Evolutionary conservation across 2,113 vertebrate species (phyloP), one percentile per base, ranked within the genome.

Genomic region (Gasterosteus nipponicus): DNA sequence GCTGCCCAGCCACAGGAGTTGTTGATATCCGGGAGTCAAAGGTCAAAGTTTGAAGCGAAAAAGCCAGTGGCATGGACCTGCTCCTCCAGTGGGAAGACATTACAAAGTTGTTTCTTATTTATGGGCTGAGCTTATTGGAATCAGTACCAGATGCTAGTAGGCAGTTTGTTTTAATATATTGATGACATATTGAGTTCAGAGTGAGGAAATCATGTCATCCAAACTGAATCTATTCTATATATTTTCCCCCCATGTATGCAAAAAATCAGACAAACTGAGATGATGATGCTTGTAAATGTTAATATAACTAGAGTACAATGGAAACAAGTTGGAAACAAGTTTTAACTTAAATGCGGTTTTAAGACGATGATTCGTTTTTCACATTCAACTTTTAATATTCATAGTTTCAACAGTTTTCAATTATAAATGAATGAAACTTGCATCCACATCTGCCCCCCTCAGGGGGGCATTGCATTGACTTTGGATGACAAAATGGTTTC

Each of bases 21-120:
- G 85, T 84, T 89, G 87, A 86, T 88, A 84, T 59, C 64, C 81
- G 16, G 69, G 58, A 38, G 90, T 86, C 89, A 90, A 64, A 87
- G 88, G 88, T 89, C 77, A 79, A 42, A 61, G 60, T 87, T 84
- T 84, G 78, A 88, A 89, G 92, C 75, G 64, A 76, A 73, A 68
- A 81, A 85, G 77, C 72, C 57, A 77, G 73, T 63, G 87, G 86
- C 89, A 85, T 10, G 33, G 75, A 83, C 80, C 35, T 73, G 65
- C 60, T 54, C n/a, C 74, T 82, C 77, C 65, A 61, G 42, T 75
- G 80, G 78, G 81, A 80, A 86, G 90, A 90, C 73, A 87, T 84
- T 58, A 82, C 73, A 63, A 69, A 46, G 53, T 70, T 71, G 73
- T 75, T 78, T 82, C 73, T 63, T 72, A 75, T 77, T 75, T 90